A percentile compares a stretch with the other conserved stretches of the same genome.
Evolutionary conservation across 2,888 invertebrate species (phyloP).

Genomic region (Mellilla xanthometata): DNA sequence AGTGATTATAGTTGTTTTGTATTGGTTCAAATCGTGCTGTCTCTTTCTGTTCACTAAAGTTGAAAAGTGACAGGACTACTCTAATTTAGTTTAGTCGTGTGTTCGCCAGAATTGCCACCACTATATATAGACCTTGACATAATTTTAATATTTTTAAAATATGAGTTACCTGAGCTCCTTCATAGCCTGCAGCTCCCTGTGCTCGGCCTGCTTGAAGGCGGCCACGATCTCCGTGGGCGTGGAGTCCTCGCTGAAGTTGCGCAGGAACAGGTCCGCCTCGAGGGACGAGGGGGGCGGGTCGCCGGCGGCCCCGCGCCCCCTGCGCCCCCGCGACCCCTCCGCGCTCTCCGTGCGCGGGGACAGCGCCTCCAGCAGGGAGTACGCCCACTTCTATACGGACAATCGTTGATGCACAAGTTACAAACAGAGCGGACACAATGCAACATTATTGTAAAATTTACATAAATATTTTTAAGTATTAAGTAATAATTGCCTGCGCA

Average conservation of each 20-base stretch:
- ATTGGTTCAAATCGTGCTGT: too few relatives aligned
- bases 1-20: too few relatives aligned
- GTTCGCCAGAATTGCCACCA: too few relatives aligned
- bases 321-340: constrained; percentile 35
- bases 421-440: too few relatives aligned
- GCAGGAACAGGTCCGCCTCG: constrained; percentile 70
- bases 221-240: constrained; percentile 90
- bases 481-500: too few relatives aligned
- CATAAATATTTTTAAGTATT: too few relatives aligned
- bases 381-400: constrained; percentile 61
- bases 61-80: too few relatives aligned
- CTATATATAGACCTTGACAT: too few relatives aligned
- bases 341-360: constrained; percentile 56
- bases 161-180: constrained; percentile 81
- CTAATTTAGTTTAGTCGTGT: too few relatives aligned
- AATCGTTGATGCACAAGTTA: too few relatives aligned
- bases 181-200: constrained; percentile 89
- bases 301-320: constrained; percentile 41
- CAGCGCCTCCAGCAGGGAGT: constrained; percentile 68
- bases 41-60: too few relatives aligned
- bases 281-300: constrained; percentile 35
- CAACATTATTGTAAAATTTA: too few relatives aligned
- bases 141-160: constrained; percentile 63
- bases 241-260: constrained; percentile 85
- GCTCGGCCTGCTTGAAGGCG: constrained; percentile 91